Evolutionary conservation across 1,140 invertebrate genomes (phyloP), one percentile per base, ranked within the genome.

Genomic region (Melipona quadrifasciata): DNA sequence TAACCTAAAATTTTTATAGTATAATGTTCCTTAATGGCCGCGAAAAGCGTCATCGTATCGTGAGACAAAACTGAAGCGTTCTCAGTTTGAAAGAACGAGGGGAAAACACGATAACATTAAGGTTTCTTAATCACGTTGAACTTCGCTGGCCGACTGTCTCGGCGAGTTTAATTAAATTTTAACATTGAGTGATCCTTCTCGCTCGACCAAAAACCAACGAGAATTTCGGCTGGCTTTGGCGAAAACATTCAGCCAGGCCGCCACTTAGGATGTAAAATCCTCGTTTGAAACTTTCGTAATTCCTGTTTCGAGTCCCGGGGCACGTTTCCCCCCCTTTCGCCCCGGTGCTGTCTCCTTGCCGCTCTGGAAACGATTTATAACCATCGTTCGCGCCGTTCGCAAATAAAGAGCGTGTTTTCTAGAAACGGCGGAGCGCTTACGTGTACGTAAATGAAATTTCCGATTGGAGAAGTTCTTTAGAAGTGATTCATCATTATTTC

Each of bases 91-190:
- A 47, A 57, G 51, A 31, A 73, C 4, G 10, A 34, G 5, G 47
- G 19, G 24, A 74, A 10, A 12, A 6, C n/a, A n/a, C n/a, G n/a
- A n/a, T n/a, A n/a, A n/a, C n/a, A n/a, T n/a, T n/a, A n/a, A n/a
- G n/a, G 58, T 88, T 47, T 75, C 65, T 84, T 78, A 51, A 34
- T 21, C 53, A 64, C 53, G 17, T 57, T 17, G 39, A 64, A 85
- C n/a, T 79, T 85, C 51, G 61, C 51, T 61, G 24, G 2, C 27
- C 55, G 27, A 24, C 14, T 5, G 24, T n/a, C 24, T 72, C 79
- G 6, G 27, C 51, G 82, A 90, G 86, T 89, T 91, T 85, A 87
- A 90, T 89, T 89, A 87, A 90, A 90, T 80, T 91, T 65, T 90
- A 31, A 31, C 87, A 86, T 82, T 80, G 70, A 70, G 70, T 24